Conservation (phyloP, 37 sponge, comb jelly and placozoan genomes). For the Eunapius fragilis region DNA sequence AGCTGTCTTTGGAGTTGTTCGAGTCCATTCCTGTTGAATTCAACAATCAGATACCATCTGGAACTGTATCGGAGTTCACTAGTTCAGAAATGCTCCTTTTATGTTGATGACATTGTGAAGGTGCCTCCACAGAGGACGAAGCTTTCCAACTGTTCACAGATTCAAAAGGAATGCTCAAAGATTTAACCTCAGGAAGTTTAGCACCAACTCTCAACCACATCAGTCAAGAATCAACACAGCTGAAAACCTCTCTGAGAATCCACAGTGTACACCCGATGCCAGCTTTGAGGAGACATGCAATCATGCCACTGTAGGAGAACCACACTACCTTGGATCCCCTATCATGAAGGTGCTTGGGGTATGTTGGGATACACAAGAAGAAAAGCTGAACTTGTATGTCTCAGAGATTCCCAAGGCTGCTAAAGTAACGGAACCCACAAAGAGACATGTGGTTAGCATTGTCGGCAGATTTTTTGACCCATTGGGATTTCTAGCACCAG, state of each 20-base stretch:
- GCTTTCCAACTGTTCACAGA: constrained; percentile 21
- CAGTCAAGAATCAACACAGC: constrained; percentile 8
- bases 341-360: constrained; percentile 26
- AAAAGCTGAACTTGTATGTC: not conserved
- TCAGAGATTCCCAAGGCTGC: not conserved
- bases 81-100: constrained; percentile 15
- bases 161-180: constrained; percentile 21
- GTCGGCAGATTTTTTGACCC: constrained; percentile 10
- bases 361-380: constrained; percentile 3
- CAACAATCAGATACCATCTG: constrained; percentile 5
- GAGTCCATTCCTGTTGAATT: constrained; percentile 6
- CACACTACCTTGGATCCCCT: not conserved
- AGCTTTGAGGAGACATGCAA: constrained; percentile 1
- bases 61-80: not conserved
- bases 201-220: constrained; percentile 10
- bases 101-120: constrained; percentile 39
- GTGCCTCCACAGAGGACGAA: constrained; percentile 10
- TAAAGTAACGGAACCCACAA: constrained; percentile 11
- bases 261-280: too few relatives aligned
- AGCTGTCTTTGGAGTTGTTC: not conserved
- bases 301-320: not conserved
- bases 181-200: constrained; percentile 55
- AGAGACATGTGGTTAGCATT: constrained; percentile 1
- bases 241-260: too few relatives aligned
- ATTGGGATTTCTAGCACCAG: constrained; percentile 21